phyloP scores from a whole-genome alignment of 2,888 invertebrate species.

The Lutraria lutraria region DNA sequence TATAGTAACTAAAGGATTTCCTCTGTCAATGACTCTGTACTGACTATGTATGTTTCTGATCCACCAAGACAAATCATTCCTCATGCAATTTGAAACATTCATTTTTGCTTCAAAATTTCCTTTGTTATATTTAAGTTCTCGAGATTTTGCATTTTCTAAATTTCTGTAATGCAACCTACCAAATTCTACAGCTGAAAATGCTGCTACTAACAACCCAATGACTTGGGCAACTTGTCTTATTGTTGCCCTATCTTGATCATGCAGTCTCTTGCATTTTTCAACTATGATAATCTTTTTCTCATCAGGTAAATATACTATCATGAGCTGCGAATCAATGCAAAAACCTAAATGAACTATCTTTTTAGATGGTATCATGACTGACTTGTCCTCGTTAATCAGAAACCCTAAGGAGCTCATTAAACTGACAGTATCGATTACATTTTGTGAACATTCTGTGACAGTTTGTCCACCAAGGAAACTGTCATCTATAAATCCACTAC shows the following conservation, averaged over 20 bases:
- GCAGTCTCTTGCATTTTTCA: slow-evolving; percentile 17
- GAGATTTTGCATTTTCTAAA: slow-evolving; percentile 44
- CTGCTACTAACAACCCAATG: slow-evolving; percentile 49
- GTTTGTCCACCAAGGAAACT: slow-evolving; percentile 39
- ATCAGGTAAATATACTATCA: slow-evolving; percentile 49
- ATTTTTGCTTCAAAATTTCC: slow-evolving; percentile 48
- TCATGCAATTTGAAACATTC: slow-evolving; percentile 29
- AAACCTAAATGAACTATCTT: too few species aligned
- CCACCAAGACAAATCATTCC: slow-evolving; percentile 55
- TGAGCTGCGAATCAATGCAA: slow-evolving; percentile 54
- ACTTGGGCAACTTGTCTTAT: slow-evolving; percentile 54
- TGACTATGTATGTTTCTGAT: slow-evolving; percentile 38
- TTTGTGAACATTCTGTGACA: slow-evolving; percentile 32
- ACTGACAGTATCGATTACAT: slow-evolving; percentile 34
- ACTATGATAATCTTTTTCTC: slow-evolving; percentile 52
- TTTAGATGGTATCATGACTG: slow-evolving; percentile 42
- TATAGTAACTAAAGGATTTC: slow-evolving; percentile 39
- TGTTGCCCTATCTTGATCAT: background rate
- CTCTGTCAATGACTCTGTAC: slow-evolving; percentile 33
- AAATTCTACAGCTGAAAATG: slow-evolving; percentile 53
- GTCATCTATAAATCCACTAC: slow-evolving; percentile 68
- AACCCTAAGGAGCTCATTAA: slow-evolving; percentile 46
- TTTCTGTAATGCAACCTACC: slow-evolving; percentile 46
- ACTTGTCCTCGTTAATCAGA: slow-evolving; percentile 55
- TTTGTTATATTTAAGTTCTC: background rate